Evolutionary conservation across 2,888 invertebrate species (phyloP), one percentile per base, ranked within the genome.

Genomic region (Emesis castigata): DNA sequence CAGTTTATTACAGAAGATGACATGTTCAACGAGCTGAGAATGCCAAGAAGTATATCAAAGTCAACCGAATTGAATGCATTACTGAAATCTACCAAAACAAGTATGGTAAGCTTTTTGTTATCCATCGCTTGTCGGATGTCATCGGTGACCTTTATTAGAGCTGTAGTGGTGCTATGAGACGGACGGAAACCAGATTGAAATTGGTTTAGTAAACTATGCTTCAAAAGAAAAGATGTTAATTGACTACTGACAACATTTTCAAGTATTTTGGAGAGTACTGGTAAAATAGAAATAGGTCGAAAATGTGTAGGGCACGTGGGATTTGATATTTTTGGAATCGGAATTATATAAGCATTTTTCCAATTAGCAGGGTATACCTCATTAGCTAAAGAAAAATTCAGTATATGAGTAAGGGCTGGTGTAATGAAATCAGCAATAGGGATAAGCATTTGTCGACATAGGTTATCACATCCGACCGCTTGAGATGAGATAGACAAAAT

Each of bases 101-200:
- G n/a, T n/a, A n/a, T n/a, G n/a, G n/a, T n/a, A n/a, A n/a, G n/a
- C n/a, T n/a, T n/a, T n/a, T n/a, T n/a, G n/a, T n/a, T n/a, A n/a
- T n/a, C n/a, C n/a, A n/a, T n/a, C n/a, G n/a, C n/a, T n/a, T n/a
- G n/a, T n/a, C n/a, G n/a, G n/a, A n/a, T n/a, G n/a, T n/a, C n/a
- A n/a, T n/a, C n/a, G n/a, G n/a, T n/a, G n/a, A n/a, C n/a, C n/a
- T n/a, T n/a, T n/a, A n/a, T n/a, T n/a, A n/a, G n/a, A n/a, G n/a
- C n/a, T n/a, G n/a, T n/a, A n/a, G n/a, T n/a, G n/a, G n/a, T n/a
- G n/a, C n/a, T n/a, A n/a, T n/a, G n/a, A n/a, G n/a, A n/a, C n/a
- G n/a, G n/a, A n/a, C n/a, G 70, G 26, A 70, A 78, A 1, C 68
- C 74, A 11, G 74, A 74, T 58, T 78, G 74, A 16, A 61, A 71